phyloP scores from a whole-genome alignment of 1,140 invertebrate species.

The Pseudomyrmex concolor region DNA sequence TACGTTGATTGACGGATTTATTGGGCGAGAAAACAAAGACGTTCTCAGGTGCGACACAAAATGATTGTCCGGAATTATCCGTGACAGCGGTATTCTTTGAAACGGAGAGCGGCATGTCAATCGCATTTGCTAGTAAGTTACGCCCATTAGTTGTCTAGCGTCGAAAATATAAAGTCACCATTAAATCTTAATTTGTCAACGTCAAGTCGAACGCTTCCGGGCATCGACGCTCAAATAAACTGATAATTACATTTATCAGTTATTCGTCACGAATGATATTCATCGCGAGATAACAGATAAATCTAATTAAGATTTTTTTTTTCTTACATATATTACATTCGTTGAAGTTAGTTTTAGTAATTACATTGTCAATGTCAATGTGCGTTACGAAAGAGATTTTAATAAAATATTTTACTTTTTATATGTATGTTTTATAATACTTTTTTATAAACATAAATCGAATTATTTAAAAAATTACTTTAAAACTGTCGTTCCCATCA shows the following conservation, averaged over 20 bases:
- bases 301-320: constrained; percentile 38
- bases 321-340: neutral
- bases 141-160: constrained; percentile 8
- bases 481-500: too few relatives aligned
- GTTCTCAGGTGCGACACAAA: neutral
- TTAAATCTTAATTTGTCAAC: constrained; percentile 51
- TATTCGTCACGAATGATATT: constrained; percentile 21
- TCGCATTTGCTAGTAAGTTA: constrained; percentile 27
- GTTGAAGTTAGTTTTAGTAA: neutral
- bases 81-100: constrained; percentile 17
- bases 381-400: constrained; percentile 30
- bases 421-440: neutral
- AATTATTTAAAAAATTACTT: too few relatives aligned
- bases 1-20: neutral
- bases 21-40: neutral
- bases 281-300: constrained; percentile 6
- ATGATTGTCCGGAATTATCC: neutral
- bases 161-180: constrained; percentile 23
- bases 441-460: neutral
- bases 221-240: constrained; percentile 4
- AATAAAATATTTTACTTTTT: constrained; percentile 12
- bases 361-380: neutral
- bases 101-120: neutral
- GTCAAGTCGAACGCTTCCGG: neutral
- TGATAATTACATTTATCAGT: constrained; percentile 36